Conservation (phyloP, 2,888 invertebrate species). For the Cryptus armator region DNA sequence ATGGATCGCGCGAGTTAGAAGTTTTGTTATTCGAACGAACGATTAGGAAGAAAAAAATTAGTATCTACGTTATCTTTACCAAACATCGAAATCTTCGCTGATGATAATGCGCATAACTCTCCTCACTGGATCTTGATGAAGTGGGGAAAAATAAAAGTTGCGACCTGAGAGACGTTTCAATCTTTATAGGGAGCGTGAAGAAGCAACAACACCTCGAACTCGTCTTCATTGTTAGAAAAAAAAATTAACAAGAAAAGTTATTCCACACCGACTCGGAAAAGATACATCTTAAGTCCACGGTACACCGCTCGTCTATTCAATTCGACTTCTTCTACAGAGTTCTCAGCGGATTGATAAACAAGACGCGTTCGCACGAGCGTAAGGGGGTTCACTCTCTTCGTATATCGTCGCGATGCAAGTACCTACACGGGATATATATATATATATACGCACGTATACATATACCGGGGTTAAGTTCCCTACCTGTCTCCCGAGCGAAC, state of each 20-base stretch:
- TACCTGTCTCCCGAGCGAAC: conserved; percentile 80
- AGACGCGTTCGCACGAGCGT: conserved; percentile 76
- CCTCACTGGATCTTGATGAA: not conserved
- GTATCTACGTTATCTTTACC: not conserved
- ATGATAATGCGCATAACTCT: not conserved
- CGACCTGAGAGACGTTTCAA: conserved; percentile 17
- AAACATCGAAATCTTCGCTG: not conserved
- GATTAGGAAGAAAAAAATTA: not conserved
- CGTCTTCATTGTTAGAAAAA: conserved; percentile 22
- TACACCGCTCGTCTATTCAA: conserved; percentile 13
- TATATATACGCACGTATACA: conserved; percentile 20
- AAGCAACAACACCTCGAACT: conserved; percentile 28
- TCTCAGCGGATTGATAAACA: conserved; percentile 77
- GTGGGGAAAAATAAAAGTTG: not conserved
- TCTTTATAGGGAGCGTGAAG: conserved; percentile 12
- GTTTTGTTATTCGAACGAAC: not conserved
- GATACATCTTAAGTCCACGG: not conserved
- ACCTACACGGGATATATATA: conserved; percentile 6
- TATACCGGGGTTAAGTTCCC: conserved; percentile 64
- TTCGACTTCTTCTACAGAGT: conserved; percentile 41
- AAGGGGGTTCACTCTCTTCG: conserved; percentile 22
- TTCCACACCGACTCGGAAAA: not conserved
- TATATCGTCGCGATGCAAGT: conserved; percentile 44
- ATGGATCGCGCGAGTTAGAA: conserved; percentile 26
- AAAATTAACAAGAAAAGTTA: conserved; percentile 28